Evolutionary conservation across 2,888 invertebrate species (phyloP), one percentile per base, ranked within the genome.

Genomic region (Ichneumon xanthorius): DNA sequence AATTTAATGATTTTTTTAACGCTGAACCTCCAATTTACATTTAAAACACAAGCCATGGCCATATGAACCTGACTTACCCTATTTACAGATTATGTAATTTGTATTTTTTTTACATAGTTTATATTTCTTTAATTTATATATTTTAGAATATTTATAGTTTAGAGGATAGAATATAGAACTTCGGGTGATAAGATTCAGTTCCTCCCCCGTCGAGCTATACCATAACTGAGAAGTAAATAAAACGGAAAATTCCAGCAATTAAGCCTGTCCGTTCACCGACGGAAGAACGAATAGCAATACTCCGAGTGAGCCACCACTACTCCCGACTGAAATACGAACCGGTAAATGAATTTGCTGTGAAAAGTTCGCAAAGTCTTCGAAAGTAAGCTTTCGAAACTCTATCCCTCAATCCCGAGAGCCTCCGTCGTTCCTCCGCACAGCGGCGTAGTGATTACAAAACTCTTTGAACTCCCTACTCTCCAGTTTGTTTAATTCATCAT

Each of bases 341-440:
- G 48, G 79, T 82, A 85, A 85, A 82, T 82, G 79, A 82, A 85
- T 82, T 71, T 75, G 30, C 75, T 33, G 75, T 71, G 76, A 76
- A 79, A 85, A 85, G 80, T 82, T 82, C 45, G 75, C 16, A 26
- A 73, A 71, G 79, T 61, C 71, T 79, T 68, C 45, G 71, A 53
- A 80, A 79, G 79, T 76, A 75, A 82, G 82, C 80, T 81, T 85
- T 33, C 45, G 55, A 65, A 70, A 58, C 71, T 79, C 53, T 16
- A 26, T 11, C 73, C 26, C 40, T 55, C 71, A 33, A 33, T 11
- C 14, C 37, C 68, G 11, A 67, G 58, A 37, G 22, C 19, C 65
- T 4, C 53, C 53, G 40, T 67, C 77, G 53, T 53, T 53, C 53
- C 68, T 76, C 19, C n/a, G 33, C n/a, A 19, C n/a, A 63, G 26